A percentile compares a stretch with the other conserved stretches of the same genome.
phyloP scores from a whole-genome alignment of 2,797 vertebrate genomes.

The Hafferia zeledoni region DNA sequence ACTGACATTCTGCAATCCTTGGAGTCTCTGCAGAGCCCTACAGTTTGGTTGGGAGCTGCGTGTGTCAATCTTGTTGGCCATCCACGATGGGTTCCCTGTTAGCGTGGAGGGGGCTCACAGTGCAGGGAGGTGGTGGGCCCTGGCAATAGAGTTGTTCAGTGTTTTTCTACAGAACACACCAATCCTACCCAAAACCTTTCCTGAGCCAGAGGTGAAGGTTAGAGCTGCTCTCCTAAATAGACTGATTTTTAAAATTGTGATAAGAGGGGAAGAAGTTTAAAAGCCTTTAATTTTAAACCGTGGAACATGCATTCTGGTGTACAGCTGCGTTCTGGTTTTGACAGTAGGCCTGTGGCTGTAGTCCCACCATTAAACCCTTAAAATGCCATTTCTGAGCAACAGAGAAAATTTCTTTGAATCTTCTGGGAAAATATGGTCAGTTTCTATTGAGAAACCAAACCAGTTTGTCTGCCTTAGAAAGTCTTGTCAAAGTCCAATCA shows the following conservation, averaged over 20 bases:
- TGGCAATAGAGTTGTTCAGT: background rate
- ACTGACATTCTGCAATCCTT: constrained; percentile 59
- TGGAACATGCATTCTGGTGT: background rate
- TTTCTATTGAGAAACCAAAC: background rate
- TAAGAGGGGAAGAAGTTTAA: background rate
- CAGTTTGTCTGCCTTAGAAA: background rate
- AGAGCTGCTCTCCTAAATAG: background rate
- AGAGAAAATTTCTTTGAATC: background rate
- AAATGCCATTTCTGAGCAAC: background rate
- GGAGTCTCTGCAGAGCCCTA: constrained; percentile 46
- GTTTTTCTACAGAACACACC: background rate
- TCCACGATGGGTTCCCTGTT: background rate
- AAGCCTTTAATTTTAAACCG: background rate
- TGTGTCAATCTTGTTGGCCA: constrained; percentile 51
- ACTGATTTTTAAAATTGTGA: background rate
- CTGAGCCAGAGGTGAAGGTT: background rate
- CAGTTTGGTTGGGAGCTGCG: constrained; percentile 39
- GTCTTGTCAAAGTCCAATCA: background rate
- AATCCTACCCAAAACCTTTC: background rate
- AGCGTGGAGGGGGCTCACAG: background rate
- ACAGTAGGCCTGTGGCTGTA: background rate
- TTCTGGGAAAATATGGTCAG: background rate
- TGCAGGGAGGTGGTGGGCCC: background rate
- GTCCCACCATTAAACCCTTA: background rate
- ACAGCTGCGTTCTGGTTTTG: fast-evolving